Base-by-base conservation (phyloP, 2,888 invertebrate species). In the Tenthredo scrophulariae region DNA sequence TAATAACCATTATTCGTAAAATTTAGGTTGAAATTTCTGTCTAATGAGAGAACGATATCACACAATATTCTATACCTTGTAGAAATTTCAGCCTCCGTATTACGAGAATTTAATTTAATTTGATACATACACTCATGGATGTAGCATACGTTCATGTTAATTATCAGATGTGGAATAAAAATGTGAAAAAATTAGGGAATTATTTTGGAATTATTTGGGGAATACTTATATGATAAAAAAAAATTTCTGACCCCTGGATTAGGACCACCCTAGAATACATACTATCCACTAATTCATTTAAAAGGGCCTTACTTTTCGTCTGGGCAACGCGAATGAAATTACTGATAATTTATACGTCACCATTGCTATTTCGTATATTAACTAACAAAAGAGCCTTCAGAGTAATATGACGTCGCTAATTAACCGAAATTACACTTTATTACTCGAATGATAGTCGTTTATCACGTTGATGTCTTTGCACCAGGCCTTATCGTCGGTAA, bases 391-490 rank as follows among this genome's bases (percentile, higher is more conserved):
- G 70, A 29, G 70, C 18, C 37, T 37, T 10, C 70, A 7, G 70
- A n/a, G n/a, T 37, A 6, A 75, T 43, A 74, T 37, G 7, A 26
- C 18, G 26, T 7, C 6, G 26, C 4, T 26, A 50, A 26, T 22
- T 26, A 46, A 75, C 0, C 46, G n/a, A 43, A 46, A 75, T 75
- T 29, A n/a, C 22, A 43, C 46, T 50, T 77, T 54, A 54, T 77
- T 77, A 54, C 15, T 29, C 18, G 15, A 77, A 33, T 54, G 18
- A 77, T 77, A 9, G 29, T 13, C 15, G 4, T 29, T 54, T 54
- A 77, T 54, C 77, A 77, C 5, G 6, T 26, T 46, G 18, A 75
- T 75, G 46, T 75, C 75, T 43, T 13, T 43, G 29, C 46, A 43
- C 18, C 18, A 29, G 5, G 26, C 22, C 75, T 26, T 50, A 29